These are phyloP conservation scores for Zygaena filipendulae DNA, from an alignment of 2,888 invertebrate species.

Conservation along the genomic window DNA sequence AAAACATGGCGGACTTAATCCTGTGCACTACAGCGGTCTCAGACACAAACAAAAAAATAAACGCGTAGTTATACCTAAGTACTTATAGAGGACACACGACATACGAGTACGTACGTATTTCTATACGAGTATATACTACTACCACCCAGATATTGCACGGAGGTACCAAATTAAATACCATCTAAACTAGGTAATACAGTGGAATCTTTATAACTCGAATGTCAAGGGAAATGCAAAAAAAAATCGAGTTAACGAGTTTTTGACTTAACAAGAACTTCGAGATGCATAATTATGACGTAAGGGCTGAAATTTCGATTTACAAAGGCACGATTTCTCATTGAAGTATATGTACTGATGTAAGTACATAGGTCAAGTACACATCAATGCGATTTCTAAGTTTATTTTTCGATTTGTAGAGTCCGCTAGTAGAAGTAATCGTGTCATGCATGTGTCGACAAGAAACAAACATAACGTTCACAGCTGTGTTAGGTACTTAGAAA, in stretches of 20 bases:
- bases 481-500: slow-evolving; percentile 4
- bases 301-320: slow-evolving; percentile 2
- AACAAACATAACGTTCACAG: slow-evolving; percentile 5
- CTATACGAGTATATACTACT: too few relatives aligned
- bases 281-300: slow-evolving; percentile 2
- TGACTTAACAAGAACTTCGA: slow-evolving; percentile 3
- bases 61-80: slow-evolving; percentile 25
- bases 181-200: too few relatives aligned
- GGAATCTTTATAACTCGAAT: slow-evolving; percentile 1
- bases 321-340: slow-evolving; percentile 1
- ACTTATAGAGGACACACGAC: too few relatives aligned
- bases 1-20: slow-evolving; percentile 30
- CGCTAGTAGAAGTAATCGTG: slow-evolving; percentile 2
- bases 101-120: too few relatives aligned
- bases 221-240: slow-evolving; percentile 2
- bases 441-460: too few relatives aligned
- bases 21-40: slow-evolving; percentile 27
- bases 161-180: too few relatives aligned
- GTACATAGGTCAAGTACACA: too few relatives aligned
- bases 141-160: too few relatives aligned
- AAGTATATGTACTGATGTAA: too few relatives aligned
- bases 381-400: too few relatives aligned
- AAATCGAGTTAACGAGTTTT: slow-evolving; percentile 4
- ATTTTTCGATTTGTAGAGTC: too few relatives aligned
- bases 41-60: slow-evolving; percentile 27